A percentile compares a stretch with the other conserved stretches of the same genome.
Evolutionary conservation across 2,113 vertebrate species (phyloP).

Genomic region (Raja brachyura): DNA sequence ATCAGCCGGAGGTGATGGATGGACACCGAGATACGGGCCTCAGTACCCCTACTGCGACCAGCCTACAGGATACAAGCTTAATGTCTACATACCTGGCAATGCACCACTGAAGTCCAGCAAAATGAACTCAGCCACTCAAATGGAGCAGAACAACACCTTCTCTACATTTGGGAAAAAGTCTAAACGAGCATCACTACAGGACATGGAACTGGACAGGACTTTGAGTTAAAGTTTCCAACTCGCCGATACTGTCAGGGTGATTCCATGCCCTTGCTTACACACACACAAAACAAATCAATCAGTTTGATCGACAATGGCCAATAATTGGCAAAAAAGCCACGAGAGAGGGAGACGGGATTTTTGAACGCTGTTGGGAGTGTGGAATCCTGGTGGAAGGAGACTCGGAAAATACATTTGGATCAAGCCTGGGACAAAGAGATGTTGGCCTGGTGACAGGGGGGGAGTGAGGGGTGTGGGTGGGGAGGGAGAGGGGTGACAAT

Average conservation of each 20-base stretch:
- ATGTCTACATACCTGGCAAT: constrained; percentile 22
- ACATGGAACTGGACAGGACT: background rate
- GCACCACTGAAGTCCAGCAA: background rate
- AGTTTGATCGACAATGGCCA: background rate
- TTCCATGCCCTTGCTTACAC: background rate
- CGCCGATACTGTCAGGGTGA: background rate
- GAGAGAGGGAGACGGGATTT: background rate
- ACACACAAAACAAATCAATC: background rate
- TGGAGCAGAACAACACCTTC: background rate
- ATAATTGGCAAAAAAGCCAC: background rate
- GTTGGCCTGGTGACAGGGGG: background rate
- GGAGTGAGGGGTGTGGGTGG: no score
- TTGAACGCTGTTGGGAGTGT: no score
- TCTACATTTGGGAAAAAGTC: constrained; percentile 27
- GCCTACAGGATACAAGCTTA: constrained; percentile 22
- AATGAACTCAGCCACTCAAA: background rate
- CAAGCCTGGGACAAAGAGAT: no score
- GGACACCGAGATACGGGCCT: constrained; percentile 15
- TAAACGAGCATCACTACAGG: background rate
- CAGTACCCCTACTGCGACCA: constrained; percentile 9
- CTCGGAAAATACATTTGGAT: background rate
- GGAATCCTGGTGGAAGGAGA: background rate
- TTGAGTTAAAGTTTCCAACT: background rate
- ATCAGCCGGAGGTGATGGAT: background rate
- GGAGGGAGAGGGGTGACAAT: background rate